Conservation (phyloP, 2,797 vertebrate species). For the Tarsius wallacei region DNA sequence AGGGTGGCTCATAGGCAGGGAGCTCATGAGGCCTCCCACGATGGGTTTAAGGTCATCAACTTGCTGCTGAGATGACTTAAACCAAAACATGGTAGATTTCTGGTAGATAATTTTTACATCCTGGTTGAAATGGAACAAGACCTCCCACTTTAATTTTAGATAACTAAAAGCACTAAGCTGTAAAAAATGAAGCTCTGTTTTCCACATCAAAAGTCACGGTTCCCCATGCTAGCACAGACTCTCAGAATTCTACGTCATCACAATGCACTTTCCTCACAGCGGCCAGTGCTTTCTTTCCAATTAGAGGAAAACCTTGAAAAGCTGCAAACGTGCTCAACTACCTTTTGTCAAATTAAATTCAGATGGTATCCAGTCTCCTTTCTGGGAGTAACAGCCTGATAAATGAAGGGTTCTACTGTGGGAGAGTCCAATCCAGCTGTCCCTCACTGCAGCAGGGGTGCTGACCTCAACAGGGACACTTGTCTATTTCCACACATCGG, state of each 20-base stretch:
- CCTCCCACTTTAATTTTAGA: background rate
- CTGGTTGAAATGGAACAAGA: background rate
- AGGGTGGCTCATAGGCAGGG: background rate
- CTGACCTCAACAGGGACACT: fast-evolving
- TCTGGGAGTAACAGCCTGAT: too few relatives aligned
- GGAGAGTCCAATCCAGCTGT: background rate
- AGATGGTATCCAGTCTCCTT: background rate
- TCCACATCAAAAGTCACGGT: background rate
- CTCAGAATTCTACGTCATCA: background rate
- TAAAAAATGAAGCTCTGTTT: background rate
- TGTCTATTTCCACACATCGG: background rate
- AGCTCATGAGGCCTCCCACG: background rate
- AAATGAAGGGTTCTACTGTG: background rate
- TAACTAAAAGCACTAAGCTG: background rate
- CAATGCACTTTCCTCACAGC: background rate
- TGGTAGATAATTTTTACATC: background rate
- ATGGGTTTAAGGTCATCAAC: background rate
- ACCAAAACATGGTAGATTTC: background rate
- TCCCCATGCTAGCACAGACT: too few relatives aligned
- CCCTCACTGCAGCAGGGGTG: background rate
- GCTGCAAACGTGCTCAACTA: background rate
- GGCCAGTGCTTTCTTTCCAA: background rate
- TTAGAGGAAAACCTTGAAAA: background rate
- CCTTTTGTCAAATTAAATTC: background rate
- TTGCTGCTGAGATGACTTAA: background rate